These are phyloP conservation scores for Busseola fusca DNA, from an alignment of 2,888 invertebrate species.

Conservation along the genomic window DNA sequence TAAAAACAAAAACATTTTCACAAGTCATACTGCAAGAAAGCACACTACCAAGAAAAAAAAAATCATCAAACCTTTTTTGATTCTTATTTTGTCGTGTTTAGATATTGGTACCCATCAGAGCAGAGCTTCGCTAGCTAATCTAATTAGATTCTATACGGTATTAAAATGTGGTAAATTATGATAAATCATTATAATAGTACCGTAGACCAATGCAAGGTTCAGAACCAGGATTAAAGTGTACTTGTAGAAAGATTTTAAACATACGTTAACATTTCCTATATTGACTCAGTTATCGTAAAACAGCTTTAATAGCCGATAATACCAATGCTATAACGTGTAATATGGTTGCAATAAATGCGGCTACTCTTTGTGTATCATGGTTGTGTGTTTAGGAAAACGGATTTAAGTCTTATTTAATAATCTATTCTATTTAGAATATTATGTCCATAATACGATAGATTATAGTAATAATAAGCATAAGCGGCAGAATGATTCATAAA, in stretches of 20 bases:
- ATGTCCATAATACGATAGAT: neutral
- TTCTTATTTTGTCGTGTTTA: neutral
- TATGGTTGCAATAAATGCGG: constrained; percentile 78
- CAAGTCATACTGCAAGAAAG: neutral
- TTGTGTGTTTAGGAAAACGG: constrained; percentile 66
- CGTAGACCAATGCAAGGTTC: neutral
- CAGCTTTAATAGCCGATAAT: constrained; percentile 79
- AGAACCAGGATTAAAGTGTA: neutral
- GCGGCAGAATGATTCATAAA: constrained; percentile 14
- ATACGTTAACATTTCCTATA: constrained; percentile 22
- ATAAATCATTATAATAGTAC: constrained; percentile 21
- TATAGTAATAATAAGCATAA: constrained; percentile 11
- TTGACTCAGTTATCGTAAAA: constrained; percentile 17
- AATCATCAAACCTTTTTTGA: neutral
- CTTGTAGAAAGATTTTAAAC: constrained; percentile 7
- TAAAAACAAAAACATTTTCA: too few relatives aligned
- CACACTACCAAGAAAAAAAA: neutral
- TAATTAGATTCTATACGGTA: neutral
- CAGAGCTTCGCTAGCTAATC: neutral
- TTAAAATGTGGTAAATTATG: neutral
- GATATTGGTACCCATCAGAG: too few relatives aligned
- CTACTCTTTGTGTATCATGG: constrained; percentile 66
- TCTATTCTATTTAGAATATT: neutral
- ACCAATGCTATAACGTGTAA: constrained; percentile 80
- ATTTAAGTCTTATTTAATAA: constrained; percentile 50